Percentiles rank a stretch among this genome's conserved stretches.
Conservation (phyloP, 92 coral and sea anemone species). For the Palythoa grandiflora region DNA sequence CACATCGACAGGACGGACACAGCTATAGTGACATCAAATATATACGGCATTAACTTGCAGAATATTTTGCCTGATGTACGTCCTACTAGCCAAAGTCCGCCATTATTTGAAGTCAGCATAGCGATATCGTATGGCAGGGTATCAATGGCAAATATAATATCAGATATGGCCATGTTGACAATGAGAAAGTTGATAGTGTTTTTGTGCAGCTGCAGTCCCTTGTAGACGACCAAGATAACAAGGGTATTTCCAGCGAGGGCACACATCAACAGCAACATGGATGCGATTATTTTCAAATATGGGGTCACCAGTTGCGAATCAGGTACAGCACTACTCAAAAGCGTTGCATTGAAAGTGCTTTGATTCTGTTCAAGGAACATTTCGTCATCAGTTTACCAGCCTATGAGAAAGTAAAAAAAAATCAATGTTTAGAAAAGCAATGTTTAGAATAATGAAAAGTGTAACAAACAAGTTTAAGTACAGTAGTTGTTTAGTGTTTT, state of each 20-base stretch:
- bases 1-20: constrained; percentile 27
- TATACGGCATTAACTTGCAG: constrained; percentile 33
- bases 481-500: neutral
- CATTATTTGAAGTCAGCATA: neutral
- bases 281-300: neutral
- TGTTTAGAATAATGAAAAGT: neutral
- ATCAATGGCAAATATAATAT: constrained; percentile 17
- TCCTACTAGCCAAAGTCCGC: constrained; percentile 15
- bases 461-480: neutral
- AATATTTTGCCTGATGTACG: neutral
- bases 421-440: neutral
- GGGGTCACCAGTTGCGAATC: neutral
- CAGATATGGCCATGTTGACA: constrained; percentile 39
- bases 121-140: constrained; percentile 30
- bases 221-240: constrained; percentile 24
- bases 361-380: constrained; percentile 16
- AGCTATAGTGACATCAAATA: constrained; percentile 9
- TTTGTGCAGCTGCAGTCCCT: constrained; percentile 12
- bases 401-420: neutral
- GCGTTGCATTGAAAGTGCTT: neutral
- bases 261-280: neutral
- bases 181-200: constrained; percentile 5
- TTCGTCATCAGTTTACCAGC: neutral
- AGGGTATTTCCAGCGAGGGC: constrained; percentile 31
- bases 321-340: neutral